Evolutionary conservation across 2,113 vertebrate genomes (phyloP).

Genomic region (Grallaria varia): DNA sequence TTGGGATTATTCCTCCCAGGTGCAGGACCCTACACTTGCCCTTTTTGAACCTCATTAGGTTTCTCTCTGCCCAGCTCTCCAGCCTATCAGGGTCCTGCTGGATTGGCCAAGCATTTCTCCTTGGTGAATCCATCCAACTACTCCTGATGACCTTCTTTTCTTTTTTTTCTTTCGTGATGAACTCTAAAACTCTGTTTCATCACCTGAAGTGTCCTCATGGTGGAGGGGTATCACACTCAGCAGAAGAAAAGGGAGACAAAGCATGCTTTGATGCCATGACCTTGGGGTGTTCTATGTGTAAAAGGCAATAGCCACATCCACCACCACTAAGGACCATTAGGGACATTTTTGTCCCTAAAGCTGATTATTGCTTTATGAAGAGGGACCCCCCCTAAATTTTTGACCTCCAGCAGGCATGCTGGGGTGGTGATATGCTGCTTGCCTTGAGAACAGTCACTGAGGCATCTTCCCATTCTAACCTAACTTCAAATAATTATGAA

Average conservation of each 20-base stretch:
- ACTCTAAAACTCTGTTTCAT: neutral
- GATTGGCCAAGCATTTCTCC: neutral
- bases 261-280: neutral
- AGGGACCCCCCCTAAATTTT: neutral
- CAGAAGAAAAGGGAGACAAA: neutral
- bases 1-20: neutral
- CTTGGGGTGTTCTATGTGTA: neutral
- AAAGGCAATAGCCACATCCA: neutral
- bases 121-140: neutral
- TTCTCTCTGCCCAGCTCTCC: neutral
- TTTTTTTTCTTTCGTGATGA: neutral
- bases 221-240: neutral
- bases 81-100: neutral
- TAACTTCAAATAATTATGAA: neutral
- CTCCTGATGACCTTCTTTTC: neutral
- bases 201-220: neutral
- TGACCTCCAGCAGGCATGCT: neutral
- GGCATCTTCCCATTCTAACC: neutral
- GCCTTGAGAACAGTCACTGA: neutral
- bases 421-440: neutral
- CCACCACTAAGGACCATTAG: neutral
- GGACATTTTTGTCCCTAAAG: neutral
- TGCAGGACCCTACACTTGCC: neutral
- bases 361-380: neutral
- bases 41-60: neutral